phyloP scores from a whole-genome alignment of 1,140 invertebrate species.

The Rhagoletis zephyria region DNA sequence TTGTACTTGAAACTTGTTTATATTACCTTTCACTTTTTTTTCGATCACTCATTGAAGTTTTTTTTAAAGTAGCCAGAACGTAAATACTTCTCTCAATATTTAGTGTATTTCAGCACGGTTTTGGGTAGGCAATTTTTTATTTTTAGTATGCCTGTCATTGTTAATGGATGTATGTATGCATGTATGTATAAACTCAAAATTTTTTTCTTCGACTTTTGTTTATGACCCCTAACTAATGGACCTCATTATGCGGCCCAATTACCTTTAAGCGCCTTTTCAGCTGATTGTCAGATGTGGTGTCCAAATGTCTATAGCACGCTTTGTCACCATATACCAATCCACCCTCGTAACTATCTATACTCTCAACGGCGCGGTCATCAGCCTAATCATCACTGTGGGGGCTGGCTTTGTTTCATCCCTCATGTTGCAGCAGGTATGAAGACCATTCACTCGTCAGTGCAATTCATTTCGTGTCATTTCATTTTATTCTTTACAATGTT shows the following conservation, averaged over 20 bases:
- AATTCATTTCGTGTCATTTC: constrained; percentile 43
- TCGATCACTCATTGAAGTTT: too few species aligned
- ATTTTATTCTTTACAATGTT: constrained; percentile 18
- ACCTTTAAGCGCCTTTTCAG: constrained; percentile 56
- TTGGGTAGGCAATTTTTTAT: neutral
- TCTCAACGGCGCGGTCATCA: neutral
- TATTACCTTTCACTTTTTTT: too few species aligned
- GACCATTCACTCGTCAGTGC: neutral
- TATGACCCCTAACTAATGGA: constrained; percentile 57
- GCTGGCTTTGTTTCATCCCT: neutral
- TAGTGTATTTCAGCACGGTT: too few species aligned
- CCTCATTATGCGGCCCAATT: constrained; percentile 57
- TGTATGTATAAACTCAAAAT: neutral
- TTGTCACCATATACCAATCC: neutral
- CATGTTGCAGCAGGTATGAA: neutral
- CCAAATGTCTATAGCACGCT: neutral
- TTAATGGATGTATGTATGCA: too few species aligned
- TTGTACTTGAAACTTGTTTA: too few species aligned
- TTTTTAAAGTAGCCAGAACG: too few species aligned
- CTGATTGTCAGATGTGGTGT: constrained; percentile 1
- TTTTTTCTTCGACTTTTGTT: constrained; percentile 43
- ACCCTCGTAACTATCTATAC: neutral
- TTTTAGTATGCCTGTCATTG: neutral
- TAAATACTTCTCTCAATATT: too few species aligned
- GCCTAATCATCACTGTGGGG: neutral